Evolutionary conservation across 2,113 vertebrate genomes (phyloP), one percentile per base, ranked within the genome.

Genomic region (Meriones unguiculatus): DNA sequence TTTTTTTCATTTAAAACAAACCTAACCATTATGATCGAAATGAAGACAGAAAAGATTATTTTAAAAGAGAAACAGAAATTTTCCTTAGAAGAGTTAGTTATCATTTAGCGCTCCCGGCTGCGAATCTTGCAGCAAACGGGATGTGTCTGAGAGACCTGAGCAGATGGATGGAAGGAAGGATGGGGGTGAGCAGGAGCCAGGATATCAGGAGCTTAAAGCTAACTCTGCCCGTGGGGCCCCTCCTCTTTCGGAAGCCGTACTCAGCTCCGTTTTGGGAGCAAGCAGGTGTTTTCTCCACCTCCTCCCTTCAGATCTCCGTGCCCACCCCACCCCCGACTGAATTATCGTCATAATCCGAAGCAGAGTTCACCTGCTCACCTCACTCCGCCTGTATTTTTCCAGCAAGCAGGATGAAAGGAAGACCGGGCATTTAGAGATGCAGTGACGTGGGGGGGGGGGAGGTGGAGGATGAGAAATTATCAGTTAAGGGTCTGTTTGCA

Each of bases 1-100:
- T 46, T n/a, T 84, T 85, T 82, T 82, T 87, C 28, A 67, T 85
- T 13, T 54, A 77, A 92, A 95, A 72, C 52, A 89, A 80, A 92
- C 52, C 50, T 35, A 91, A 76, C 3, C 57, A 59, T 87, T 80
- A 90, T 62, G 78, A 88, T 87, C 62, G 25, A 73, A 92, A 67
- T 28, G 65, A 73, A 84, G 14, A 67, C 0, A 41, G 30, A 46
- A 85, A 86, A 93, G 18, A 38, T 15, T 75, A 20, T n/a, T 73
- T 73, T 2, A 82, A 78, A 62, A 81, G n/a, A 54, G 35, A 54
- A 35, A 35, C 77, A 57, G 50, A n/a, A 52, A 81, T 76, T n/a
- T 13, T 32, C 62, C 59, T 88, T 54, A 52, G 70, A 72, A 52
- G 32, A 6, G n/a, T n/a, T 62, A 2, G 35, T 32, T 64, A 12